A percentile compares a stretch with the other conserved stretches of the same genome.
phyloP scores from a whole-genome alignment of 2,888 invertebrate genomes.

The Alsophila aescularia region DNA sequence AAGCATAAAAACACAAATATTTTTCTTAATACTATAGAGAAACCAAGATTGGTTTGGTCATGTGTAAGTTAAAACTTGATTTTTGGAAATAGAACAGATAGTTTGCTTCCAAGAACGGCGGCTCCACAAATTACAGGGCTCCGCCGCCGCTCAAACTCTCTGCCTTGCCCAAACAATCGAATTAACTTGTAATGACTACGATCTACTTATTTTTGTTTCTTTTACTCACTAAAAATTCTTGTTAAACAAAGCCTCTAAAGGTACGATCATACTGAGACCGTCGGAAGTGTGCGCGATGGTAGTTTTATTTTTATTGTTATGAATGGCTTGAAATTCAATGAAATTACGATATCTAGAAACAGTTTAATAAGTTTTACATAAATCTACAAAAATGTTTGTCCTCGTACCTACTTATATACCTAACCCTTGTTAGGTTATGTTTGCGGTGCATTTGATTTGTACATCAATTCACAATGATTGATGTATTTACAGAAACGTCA shows the following conservation, averaged over 20 bases:
- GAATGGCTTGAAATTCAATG: too few species aligned
- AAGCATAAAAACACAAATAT: too few species aligned
- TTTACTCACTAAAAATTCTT: conserved; percentile 28
- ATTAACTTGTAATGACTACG: conserved; percentile 73
- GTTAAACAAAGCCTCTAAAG: conserved; percentile 9
- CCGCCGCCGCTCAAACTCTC: conserved; percentile 52
- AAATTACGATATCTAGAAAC: too few species aligned
- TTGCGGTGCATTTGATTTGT: conserved; percentile 48
- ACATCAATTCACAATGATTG: conserved; percentile 57
- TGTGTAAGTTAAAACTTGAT: conserved; percentile 14
- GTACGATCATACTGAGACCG: not conserved
- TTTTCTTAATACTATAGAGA: too few species aligned
- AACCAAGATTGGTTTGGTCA: not conserved
- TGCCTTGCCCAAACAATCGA: conserved; percentile 78
- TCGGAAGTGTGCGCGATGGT: too few species aligned
- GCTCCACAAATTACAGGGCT: conserved; percentile 74
- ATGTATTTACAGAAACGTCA: conserved; percentile 51
- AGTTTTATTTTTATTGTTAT: not conserved
- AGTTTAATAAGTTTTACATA: too few species aligned
- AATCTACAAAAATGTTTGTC: too few species aligned
- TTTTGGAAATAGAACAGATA: conserved; percentile 40
- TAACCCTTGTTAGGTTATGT: conserved; percentile 17
- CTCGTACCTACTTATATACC: too few species aligned
- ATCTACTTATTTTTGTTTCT: conserved; percentile 37
- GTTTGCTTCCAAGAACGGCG: conserved; percentile 64